A percentile compares a stretch with the other conserved stretches of the same genome.
These are phyloP conservation scores for Drosophila guanche DNA, from an alignment of 1,140 invertebrate species.

Conservation along the genomic window DNA sequence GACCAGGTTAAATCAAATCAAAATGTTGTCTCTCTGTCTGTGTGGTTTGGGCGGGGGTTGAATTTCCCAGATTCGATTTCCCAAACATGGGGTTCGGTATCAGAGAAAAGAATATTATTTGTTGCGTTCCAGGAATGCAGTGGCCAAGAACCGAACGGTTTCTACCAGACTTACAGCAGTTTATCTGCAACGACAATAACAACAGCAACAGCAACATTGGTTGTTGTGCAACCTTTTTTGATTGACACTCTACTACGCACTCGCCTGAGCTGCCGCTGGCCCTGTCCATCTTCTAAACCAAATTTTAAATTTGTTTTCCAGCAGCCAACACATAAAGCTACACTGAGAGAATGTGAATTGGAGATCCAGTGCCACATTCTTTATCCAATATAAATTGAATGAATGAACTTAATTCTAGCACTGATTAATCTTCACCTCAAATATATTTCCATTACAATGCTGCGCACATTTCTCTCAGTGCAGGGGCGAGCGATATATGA, in stretches of 20 bases:
- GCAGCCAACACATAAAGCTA: conserved; percentile 46
- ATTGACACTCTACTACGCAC: conserved; percentile 54
- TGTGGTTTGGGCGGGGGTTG: not conserved
- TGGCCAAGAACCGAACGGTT: conserved; percentile 54
- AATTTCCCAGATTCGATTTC: conserved; percentile 37
- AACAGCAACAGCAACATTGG: conserved; percentile 8
- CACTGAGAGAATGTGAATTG: no score
- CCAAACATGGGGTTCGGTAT: not conserved
- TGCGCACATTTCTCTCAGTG: conserved; percentile 23
- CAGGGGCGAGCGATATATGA: conserved; percentile 33
- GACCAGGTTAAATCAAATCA: conserved; percentile 53
- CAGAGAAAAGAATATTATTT: conserved; percentile 25
- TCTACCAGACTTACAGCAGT: conserved; percentile 26
- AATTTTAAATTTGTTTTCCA: conserved; percentile 52
- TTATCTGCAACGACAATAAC: conserved; percentile 25
- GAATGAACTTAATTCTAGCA: no score
- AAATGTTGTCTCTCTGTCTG: conserved; percentile 48
- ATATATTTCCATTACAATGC: no score
- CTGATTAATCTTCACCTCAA: no score
- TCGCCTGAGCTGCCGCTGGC: no score
- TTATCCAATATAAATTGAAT: no score
- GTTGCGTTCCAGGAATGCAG: conserved; percentile 36
- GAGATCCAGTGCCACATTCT: no score
- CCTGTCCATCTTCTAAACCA: conserved; percentile 9
- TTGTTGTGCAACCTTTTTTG: conserved; percentile 71